These are phyloP conservation scores for Gryllus bimaculatus DNA, from an alignment of 1,140 invertebrate species.

Conservation along the genomic window DNA sequence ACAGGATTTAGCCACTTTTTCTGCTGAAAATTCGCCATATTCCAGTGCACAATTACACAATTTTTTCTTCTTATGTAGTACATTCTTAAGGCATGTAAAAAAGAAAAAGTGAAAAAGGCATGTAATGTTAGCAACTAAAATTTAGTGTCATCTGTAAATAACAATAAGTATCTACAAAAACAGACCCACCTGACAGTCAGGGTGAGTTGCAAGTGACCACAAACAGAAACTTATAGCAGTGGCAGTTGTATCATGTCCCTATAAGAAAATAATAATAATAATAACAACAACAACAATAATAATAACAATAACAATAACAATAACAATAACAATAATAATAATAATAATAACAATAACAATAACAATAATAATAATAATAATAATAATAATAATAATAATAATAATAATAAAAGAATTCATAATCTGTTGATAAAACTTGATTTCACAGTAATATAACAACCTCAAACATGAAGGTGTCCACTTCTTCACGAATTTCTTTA, in stretches of 20 bases:
- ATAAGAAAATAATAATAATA: neutral
- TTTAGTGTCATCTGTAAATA: too few relatives aligned
- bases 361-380: too few relatives aligned
- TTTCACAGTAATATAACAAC: slow-evolving; percentile 27
- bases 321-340: neutral
- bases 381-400: neutral
- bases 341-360: neutral
- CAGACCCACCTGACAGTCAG: slow-evolving; percentile 9
- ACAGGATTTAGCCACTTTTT: too few relatives aligned
- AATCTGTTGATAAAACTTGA: neutral
- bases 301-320: neutral
- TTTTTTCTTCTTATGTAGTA: too few relatives aligned
- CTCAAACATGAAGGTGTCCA: slow-evolving; percentile 65
- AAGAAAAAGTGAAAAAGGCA: too few relatives aligned
- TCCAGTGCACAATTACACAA: too few relatives aligned
- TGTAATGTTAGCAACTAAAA: too few relatives aligned
- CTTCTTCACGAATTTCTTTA: slow-evolving; percentile 55
- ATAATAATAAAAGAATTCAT: neutral
- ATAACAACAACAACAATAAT: neutral
- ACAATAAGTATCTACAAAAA: too few relatives aligned
- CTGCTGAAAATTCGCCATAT: too few relatives aligned
- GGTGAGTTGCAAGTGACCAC: neutral
- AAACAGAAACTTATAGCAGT: neutral
- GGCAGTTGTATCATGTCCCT: slow-evolving; percentile 8
- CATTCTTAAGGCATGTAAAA: too few relatives aligned